A percentile compares a stretch with the other conserved stretches of the same genome.
These are phyloP conservation scores for Dexiosoma caninum DNA, from an alignment of 2,888 invertebrate genomes.

Conservation along the genomic window DNA sequence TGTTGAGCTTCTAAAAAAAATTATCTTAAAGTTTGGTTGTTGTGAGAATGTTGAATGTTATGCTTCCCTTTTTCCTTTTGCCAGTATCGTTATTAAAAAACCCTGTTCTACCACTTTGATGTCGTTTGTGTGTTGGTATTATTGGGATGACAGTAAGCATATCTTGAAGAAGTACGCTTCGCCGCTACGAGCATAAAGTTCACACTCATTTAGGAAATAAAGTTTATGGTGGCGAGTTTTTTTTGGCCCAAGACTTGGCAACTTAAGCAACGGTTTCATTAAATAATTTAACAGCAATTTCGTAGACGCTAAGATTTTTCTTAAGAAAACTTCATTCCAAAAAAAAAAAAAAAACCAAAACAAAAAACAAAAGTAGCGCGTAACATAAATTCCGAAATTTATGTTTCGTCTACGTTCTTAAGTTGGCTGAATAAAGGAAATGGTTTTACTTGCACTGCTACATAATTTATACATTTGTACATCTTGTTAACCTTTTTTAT, in stretches of 20 bases:
- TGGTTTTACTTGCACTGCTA: background rate
- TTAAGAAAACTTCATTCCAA: constrained; percentile 37
- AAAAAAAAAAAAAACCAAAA: background rate
- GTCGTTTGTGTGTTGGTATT: too few relatives aligned
- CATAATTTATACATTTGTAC: background rate
- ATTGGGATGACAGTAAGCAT: background rate
- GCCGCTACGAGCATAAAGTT: constrained; percentile 61
- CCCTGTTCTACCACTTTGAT: background rate
- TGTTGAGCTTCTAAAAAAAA: constrained; percentile 45
- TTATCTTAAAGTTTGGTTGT: constrained; percentile 38
- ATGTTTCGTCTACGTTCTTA: background rate
- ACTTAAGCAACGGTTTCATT: constrained; percentile 8
- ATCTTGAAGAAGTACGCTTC: background rate
- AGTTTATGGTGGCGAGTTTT: constrained; percentile 56
- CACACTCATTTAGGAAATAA: constrained; percentile 65
- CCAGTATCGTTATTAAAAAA: background rate
- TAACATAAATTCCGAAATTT: constrained; percentile 8
- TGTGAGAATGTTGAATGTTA: background rate
- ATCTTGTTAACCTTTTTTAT: background rate
- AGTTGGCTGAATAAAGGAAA: background rate
- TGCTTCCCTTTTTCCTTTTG: background rate
- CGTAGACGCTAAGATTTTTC: constrained; percentile 21
- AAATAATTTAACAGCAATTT: constrained; percentile 9
- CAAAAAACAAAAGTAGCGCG: too few relatives aligned
- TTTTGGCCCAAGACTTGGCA: background rate